Base-by-base conservation (phyloP, 2,888 invertebrate species). In the Spilarctia lutea region DNA sequence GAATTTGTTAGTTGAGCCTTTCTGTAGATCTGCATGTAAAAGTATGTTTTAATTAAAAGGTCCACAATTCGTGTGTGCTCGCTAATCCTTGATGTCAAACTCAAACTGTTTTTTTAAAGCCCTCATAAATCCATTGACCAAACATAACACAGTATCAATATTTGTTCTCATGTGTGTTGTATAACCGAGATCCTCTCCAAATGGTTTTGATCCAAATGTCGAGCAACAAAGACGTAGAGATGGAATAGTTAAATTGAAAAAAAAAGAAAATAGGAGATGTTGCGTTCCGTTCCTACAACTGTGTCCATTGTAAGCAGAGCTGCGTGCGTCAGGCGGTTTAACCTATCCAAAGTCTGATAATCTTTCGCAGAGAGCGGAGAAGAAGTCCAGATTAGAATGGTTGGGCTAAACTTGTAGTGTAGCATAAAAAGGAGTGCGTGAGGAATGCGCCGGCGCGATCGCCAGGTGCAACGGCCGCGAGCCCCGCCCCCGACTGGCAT, bases 381-480 rank as follows among this genome's bases (percentile, higher is more conserved):
- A 81, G 83, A 77, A 81, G 90, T 75, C 88, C 92, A 88, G 86
- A 83, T 87, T 90, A 91, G 83, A 88, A 80, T 89, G 93, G 93
- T 89, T 87, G 90, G 89, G 85, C 88, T 92, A 89, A 90, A 90
- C 90, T 92, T 87, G 92, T 91, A 91, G 91, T 91, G 91, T 91
- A 90, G 91, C 89, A 93, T 94, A 94, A 94, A 94, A 95, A 94
- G 94, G 94, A 94, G 94, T 95, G 94, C 92, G 94, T 94, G 92
- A 92, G 94, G 95, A 95, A 95, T 95, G 95, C 92, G 93, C 91
- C 89, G 91, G 87, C 89, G 89, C 90, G 91, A 89, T 90, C 90
- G 92, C 91, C 95, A 95, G 95, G 95, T 96, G 95, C 95, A 96
- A 94, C 92, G 94, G 90, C 95, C 95, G 89, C 89, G 87, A 87